These are phyloP conservation scores for Drosophila parthenogenetica DNA, from an alignment of 2,888 invertebrate genomes.

Conservation along the genomic window DNA sequence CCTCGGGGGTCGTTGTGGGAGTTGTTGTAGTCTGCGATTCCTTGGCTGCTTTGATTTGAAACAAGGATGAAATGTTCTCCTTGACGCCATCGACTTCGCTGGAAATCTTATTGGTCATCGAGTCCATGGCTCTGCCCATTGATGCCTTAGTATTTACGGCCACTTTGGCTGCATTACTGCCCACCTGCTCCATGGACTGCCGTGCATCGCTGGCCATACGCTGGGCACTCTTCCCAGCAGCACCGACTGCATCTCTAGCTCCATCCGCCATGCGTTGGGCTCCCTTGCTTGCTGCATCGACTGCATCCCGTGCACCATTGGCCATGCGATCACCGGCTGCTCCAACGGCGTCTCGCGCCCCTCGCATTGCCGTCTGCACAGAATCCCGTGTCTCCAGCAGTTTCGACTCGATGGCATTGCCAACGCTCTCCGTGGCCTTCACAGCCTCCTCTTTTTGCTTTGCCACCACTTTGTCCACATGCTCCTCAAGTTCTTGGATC, in stretches of 20 bases:
- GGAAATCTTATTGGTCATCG: slow-evolving; percentile 73
- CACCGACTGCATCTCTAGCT: slow-evolving; percentile 66
- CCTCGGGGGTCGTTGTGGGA: slow-evolving; percentile 57
- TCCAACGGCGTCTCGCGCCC: slow-evolving; percentile 55
- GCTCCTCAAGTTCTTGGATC: slow-evolving; percentile 51
- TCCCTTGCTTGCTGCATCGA: slow-evolving; percentile 66
- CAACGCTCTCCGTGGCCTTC: slow-evolving; percentile 31
- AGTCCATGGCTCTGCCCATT: slow-evolving; percentile 69
- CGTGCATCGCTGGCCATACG: slow-evolving; percentile 64
- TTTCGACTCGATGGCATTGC: slow-evolving; percentile 49
- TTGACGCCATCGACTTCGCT: slow-evolving; percentile 77
- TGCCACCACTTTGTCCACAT: slow-evolving; percentile 55
- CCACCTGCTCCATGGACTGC: slow-evolving; percentile 68
- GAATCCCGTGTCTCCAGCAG: slow-evolving; percentile 54
- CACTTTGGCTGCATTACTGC: slow-evolving; percentile 70
- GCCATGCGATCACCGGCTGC: slow-evolving; percentile 55
- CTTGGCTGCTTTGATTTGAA: slow-evolving; percentile 77
- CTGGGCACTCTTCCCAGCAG: slow-evolving; percentile 63
- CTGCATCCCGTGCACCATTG: slow-evolving; percentile 59
- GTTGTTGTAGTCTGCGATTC: slow-evolving; percentile 46
- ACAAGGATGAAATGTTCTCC: slow-evolving; percentile 74
- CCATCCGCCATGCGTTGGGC: slow-evolving; percentile 68
- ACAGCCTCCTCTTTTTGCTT: slow-evolving; percentile 47
- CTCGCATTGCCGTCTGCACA: slow-evolving; percentile 52
- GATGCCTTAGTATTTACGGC: slow-evolving; percentile 68